Evolutionary conservation across 2,113 vertebrate genomes (phyloP).

Genomic region (Malurus melanocephalus): DNA sequence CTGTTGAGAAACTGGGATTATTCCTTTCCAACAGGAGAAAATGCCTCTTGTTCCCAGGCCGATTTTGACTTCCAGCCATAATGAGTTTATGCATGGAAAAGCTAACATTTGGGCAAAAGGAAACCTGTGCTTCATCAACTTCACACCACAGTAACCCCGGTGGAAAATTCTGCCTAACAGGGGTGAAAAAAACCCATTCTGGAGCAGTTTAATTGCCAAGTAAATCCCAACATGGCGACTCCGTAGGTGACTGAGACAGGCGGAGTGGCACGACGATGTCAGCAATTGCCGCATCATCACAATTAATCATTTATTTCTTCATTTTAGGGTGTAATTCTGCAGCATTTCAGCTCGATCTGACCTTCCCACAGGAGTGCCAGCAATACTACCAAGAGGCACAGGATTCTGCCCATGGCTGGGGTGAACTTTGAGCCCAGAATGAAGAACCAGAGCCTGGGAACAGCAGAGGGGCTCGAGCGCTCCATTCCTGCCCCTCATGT

Average conservation of each 20-base stretch:
- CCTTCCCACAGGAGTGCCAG: background rate
- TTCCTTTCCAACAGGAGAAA: background rate
- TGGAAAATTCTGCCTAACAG: constrained; percentile 7
- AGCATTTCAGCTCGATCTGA: background rate
- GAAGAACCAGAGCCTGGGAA: background rate
- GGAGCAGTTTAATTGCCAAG: constrained; percentile 34
- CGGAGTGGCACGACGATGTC: background rate
- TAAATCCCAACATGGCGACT: background rate
- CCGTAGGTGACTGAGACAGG: constrained; percentile 1
- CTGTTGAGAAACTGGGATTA: background rate
- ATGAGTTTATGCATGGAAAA: constrained; percentile 39
- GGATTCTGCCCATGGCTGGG: accelerated
- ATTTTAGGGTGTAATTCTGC: background rate
- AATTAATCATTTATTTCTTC: constrained; percentile 29
- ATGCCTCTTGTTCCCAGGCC: background rate
- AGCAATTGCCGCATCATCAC: background rate
- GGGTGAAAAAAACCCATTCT: constrained; percentile 13
- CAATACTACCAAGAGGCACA: background rate
- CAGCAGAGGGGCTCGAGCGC: background rate
- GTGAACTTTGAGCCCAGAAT: background rate
- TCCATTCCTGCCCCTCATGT: background rate
- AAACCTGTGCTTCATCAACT: constrained; percentile 47
- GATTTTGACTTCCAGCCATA: constrained; percentile 5
- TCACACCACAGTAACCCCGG: constrained; percentile 9
- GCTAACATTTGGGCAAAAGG: constrained; percentile 40